These are phyloP conservation scores for Jaculus jaculus DNA, from an alignment of 2,113 vertebrate genomes.

Conservation along the genomic window DNA sequence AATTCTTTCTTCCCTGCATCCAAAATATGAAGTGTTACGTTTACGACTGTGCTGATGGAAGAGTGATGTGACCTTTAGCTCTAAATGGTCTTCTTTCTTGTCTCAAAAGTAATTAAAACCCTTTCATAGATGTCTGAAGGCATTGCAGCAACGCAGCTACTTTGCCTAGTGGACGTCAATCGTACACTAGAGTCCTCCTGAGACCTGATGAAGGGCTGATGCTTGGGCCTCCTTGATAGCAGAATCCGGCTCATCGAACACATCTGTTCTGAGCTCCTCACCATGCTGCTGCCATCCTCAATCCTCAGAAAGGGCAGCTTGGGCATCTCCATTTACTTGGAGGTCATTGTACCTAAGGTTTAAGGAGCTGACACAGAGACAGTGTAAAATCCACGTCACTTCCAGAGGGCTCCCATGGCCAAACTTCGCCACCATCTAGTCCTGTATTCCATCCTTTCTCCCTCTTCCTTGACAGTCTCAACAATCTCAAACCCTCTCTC, in stretches of 20 bases:
- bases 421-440: background rate
- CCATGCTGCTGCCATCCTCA: background rate
- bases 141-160: background rate
- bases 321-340: background rate
- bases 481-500: background rate
- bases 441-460: background rate
- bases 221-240: background rate
- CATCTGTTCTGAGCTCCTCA: background rate
- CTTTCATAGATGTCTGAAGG: background rate
- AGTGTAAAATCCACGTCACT: background rate
- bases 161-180: background rate
- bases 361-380: background rate
- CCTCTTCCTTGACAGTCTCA: background rate
- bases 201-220: background rate
- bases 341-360: background rate
- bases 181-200: background rate
- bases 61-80: background rate
- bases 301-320: background rate
- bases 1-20: background rate
- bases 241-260: background rate
- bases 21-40: background rate
- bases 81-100: background rate
- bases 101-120: slow-evolving; percentile 7
- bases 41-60: background rate
- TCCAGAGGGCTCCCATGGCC: background rate